phyloP scores from a whole-genome alignment of 2,113 vertebrate genomes.

The Paedocypris sp. region DNA sequence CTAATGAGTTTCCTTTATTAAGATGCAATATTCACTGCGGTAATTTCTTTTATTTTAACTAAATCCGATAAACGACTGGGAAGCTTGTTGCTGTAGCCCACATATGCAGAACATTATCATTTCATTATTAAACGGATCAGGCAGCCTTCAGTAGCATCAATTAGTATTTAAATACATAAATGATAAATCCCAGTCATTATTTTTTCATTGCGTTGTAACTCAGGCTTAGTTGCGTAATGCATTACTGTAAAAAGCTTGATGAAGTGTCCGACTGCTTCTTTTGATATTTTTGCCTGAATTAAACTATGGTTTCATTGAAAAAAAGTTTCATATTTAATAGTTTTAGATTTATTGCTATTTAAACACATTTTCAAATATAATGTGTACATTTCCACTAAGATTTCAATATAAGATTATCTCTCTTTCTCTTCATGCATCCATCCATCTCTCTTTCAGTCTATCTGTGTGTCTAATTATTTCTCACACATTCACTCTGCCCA shows the following conservation, averaged over 20 bases:
- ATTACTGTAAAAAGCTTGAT: background rate
- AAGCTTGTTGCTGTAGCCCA: constrained; percentile 19
- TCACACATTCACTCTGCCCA: no score
- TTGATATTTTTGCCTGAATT: no score
- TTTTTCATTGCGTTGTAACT: background rate
- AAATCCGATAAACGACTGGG: constrained; percentile 27
- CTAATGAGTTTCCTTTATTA: background rate
- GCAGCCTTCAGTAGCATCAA: constrained; percentile 8
- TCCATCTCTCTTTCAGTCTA: no score
- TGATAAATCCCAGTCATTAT: constrained; percentile 12
- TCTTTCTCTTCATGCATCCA: no score
- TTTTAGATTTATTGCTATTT: no score
- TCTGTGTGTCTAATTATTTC: no score
- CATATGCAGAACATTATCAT: constrained; percentile 12
- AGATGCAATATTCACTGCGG: background rate
- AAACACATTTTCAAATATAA: no score
- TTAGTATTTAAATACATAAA: background rate
- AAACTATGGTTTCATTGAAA: no score
- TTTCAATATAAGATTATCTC: no score
- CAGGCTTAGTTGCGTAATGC: background rate
- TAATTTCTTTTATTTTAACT: constrained; percentile 5
- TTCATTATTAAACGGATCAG: constrained; percentile 15
- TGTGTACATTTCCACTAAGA: no score
- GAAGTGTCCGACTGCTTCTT: no score
- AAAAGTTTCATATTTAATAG: no score